phyloP scores from a whole-genome alignment of 2,113 vertebrate species.

The Dasypus novemcinctus region DNA sequence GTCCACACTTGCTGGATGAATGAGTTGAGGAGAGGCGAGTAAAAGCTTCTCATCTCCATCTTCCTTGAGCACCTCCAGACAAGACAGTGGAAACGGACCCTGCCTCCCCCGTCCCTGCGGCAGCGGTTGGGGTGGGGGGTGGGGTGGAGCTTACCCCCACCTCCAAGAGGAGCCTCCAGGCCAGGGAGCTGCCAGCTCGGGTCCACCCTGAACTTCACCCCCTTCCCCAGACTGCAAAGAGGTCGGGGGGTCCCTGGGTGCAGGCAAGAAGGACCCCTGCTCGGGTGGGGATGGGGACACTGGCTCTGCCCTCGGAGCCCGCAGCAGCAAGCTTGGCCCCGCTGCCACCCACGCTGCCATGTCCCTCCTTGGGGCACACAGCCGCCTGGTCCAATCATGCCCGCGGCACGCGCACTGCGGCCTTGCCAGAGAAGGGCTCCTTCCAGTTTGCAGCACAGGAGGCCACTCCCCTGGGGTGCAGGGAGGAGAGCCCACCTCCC shows the following conservation, averaged over 20 bases:
- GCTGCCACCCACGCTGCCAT: neutral
- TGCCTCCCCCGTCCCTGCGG: neutral
- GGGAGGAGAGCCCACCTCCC: neutral
- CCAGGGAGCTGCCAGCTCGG: neutral
- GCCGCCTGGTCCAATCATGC: neutral
- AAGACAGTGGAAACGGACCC: accelerated
- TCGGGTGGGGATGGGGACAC: neutral
- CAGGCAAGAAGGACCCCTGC: neutral
- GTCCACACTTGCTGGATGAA: neutral
- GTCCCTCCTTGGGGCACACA: neutral
- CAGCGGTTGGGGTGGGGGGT: accelerated
- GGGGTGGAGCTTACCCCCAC: no score
- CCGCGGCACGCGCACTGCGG: neutral
- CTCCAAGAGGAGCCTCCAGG: neutral
- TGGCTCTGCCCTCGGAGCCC: neutral
- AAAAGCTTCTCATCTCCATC: neutral
- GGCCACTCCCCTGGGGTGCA: neutral
- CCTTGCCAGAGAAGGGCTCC: neutral
- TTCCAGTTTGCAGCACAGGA: slow-evolving; percentile 38
- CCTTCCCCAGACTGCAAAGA: neutral
- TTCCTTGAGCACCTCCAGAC: neutral
- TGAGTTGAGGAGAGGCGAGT: neutral
- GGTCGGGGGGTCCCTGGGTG: neutral
- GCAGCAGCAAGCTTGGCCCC: neutral
- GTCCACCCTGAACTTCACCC: neutral